Base-by-base conservation (phyloP, 2,888 invertebrate genomes). In the Euproctis similis region DNA sequence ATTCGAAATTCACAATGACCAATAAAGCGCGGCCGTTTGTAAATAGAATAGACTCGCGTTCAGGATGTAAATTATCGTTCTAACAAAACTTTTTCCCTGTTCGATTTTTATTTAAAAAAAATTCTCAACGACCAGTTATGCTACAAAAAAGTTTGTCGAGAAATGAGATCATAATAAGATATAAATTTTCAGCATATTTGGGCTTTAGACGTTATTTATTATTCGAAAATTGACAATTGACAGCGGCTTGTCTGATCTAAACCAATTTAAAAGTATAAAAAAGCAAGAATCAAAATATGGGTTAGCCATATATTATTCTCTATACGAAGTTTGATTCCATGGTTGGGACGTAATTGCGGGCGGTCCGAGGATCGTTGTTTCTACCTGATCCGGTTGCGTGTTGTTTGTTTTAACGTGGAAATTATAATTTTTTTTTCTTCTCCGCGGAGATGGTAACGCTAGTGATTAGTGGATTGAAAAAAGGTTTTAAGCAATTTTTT, bases 281-380 rank as follows among this genome's bases (percentile, higher is more conserved):
- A n/a, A n/a, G n/a, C n/a, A n/a, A n/a, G n/a, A 58, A 51, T 63
- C 63, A 72, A 74, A 78, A 66, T 76, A 78, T 72, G 73, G 75
- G 77, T 69, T 75, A 59, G 52, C 49, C 42, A 49, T 57, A 56
- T 46, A 49, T 57, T 50, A 35, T 42, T 29, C 36, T 40, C 46
- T 63, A 54, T 56, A n/a, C 49, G 39, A 31, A 59, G 53, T 47
- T 55, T 46, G 58, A 51, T 46, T 58, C 59, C 57, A 42, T 49
- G 50, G 42, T 39, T 43, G 55, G n/a, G 44, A 37, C 51, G 56
- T 74, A 76, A 76, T 77, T 76, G 68, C 59, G 54, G 60, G 51
- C 48, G 56, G 54, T 53, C 53, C 46, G 3, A 48, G 46, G 46
- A 40, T 49, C 53, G 49, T n/a, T n/a, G n/a, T 59, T 49, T 72